These are phyloP conservation scores for Passer montanus DNA, from an alignment of 2,113 vertebrate genomes.

Conservation along the genomic window DNA sequence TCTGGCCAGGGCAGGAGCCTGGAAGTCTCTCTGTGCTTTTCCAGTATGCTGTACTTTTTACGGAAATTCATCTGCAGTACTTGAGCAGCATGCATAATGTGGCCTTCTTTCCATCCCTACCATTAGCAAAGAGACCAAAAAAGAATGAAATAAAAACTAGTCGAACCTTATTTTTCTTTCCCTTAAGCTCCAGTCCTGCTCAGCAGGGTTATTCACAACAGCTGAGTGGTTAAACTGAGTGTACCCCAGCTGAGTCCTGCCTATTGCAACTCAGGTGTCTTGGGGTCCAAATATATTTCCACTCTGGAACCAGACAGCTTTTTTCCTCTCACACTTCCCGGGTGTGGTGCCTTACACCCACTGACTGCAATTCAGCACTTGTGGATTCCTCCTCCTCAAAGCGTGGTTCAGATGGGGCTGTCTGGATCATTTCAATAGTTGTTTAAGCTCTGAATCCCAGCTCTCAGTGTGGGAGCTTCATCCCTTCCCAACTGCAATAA, in stretches of 20 bases:
- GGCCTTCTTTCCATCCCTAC: background rate
- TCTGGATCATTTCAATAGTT: background rate
- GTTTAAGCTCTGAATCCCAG: background rate
- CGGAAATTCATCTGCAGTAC: background rate
- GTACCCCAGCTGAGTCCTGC: background rate
- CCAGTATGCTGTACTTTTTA: background rate
- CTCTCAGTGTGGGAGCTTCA: background rate
- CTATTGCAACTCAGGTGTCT: background rate
- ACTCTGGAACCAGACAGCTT: background rate
- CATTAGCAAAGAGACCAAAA: background rate
- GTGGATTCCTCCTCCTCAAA: background rate
- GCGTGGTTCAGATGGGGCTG: background rate
- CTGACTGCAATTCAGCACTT: background rate
- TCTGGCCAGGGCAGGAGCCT: background rate
- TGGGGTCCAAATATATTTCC: background rate
- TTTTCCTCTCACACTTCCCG: fast-evolving
- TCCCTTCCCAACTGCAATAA: background rate
- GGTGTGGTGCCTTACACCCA: background rate
- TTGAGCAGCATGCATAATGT: background rate
- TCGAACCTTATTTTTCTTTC: background rate
- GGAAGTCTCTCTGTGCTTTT: background rate
- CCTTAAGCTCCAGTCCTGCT: background rate
- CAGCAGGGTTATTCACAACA: background rate
- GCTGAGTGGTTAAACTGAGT: background rate
- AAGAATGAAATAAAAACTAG: fast-evolving